These are phyloP conservation scores for Drosophila truncata DNA, from an alignment of 1,140 invertebrate species.

Conservation along the genomic window DNA sequence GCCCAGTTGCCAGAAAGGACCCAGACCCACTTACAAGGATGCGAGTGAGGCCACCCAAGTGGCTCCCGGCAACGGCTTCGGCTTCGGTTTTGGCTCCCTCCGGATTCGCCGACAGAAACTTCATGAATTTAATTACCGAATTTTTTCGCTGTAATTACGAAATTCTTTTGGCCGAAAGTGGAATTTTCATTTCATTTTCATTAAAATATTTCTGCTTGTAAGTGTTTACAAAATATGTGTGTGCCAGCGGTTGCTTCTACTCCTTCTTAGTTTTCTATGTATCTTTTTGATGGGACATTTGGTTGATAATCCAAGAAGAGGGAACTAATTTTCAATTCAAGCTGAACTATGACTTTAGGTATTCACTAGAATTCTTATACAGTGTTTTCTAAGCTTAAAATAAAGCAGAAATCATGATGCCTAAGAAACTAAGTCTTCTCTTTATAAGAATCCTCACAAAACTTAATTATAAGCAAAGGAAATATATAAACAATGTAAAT, in stretches of 20 bases:
- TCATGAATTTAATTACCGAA: slow-evolving; percentile 83
- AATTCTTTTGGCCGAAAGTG: slow-evolving; percentile 81
- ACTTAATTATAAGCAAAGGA: background rate
- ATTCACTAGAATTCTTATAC: accelerated
- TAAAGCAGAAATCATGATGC: too few relatives aligned
- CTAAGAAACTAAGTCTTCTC: too few relatives aligned
- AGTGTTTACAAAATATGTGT: slow-evolving; percentile 74
- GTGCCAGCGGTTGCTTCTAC: slow-evolving; percentile 8
- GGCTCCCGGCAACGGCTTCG: background rate
- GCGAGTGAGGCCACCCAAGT: slow-evolving; percentile 38
- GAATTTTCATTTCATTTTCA: slow-evolving; percentile 83
- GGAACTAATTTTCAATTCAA: background rate
- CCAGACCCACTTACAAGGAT: slow-evolving; percentile 47
- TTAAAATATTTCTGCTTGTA: slow-evolving; percentile 59
- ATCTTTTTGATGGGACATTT: background rate
- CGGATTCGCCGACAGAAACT: slow-evolving; percentile 67
- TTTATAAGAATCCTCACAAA: too few relatives aligned
- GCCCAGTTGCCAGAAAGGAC: slow-evolving; percentile 12
- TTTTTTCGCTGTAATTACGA: slow-evolving; percentile 83
- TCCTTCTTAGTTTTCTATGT: slow-evolving; percentile 14
- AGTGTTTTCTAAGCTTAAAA: background rate
- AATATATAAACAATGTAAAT: background rate
- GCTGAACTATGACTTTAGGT: too few relatives aligned
- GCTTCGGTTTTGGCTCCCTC: slow-evolving; percentile 16
- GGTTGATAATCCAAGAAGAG: background rate